These are phyloP conservation scores for Yponomeuta cagnagella DNA, from an alignment of 2,888 invertebrate species.

Conservation along the genomic window DNA sequence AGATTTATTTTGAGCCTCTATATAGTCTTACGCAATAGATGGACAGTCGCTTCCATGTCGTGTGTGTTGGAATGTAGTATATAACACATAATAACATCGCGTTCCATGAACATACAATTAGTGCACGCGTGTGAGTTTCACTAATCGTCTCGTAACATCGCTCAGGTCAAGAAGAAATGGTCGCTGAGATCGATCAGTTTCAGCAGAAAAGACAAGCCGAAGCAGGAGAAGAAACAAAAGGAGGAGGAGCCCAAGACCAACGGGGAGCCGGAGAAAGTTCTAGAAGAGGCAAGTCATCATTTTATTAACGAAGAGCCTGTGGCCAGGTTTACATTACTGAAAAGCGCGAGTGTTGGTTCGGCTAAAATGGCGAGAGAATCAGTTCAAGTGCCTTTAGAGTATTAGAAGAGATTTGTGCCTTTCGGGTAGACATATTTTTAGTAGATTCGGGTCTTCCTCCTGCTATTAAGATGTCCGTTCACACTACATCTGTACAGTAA, in stretches of 20 bases:
- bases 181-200: slow-evolving; percentile 91
- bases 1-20: no score
- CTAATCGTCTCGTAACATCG: slow-evolving; percentile 14
- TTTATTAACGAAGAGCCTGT: slow-evolving; percentile 7
- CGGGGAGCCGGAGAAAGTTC: slow-evolving; percentile 78
- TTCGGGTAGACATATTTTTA: no score
- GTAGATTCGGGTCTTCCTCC: no score
- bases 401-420: no score
- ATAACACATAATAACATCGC: slow-evolving; percentile 28
- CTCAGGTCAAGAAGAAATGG: slow-evolving; percentile 89
- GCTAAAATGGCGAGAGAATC: no score
- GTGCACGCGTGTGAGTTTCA: slow-evolving; percentile 34
- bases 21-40: neutral
- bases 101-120: slow-evolving; percentile 2
- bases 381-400: no score
- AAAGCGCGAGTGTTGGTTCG: no score
- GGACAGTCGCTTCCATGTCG: neutral
- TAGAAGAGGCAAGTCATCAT: slow-evolving; percentile 76
- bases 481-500: no score
- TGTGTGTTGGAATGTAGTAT: slow-evolving; percentile 23
- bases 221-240: slow-evolving; percentile 82
- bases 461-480: no score
- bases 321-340: neutral
- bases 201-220: slow-evolving; percentile 90
- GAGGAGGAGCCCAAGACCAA: slow-evolving; percentile 75